Evolutionary conservation across 2,797 vertebrate genomes (phyloP), one percentile per base, ranked within the genome.

Genomic region (Nyctalus aviator): DNA sequence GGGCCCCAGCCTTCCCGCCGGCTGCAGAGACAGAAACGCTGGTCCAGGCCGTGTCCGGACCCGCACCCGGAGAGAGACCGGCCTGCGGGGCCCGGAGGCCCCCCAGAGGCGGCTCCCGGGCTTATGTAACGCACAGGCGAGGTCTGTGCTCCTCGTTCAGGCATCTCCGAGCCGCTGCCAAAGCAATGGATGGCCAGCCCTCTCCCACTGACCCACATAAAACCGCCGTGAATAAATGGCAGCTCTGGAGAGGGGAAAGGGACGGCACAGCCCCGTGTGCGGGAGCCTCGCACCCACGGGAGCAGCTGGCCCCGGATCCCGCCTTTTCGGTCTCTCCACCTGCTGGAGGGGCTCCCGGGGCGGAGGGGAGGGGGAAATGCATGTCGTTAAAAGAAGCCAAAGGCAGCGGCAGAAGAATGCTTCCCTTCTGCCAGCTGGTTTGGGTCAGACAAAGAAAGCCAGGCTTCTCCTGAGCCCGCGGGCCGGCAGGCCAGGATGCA

Each of bases 21-120:
- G 94, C 96, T 92, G 75, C 46, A 48, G 94, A 69, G 71, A 68
- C 5, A 66, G 95, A 72, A 96, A 96, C 97, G 96, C 97, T 96
- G 96, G 92, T 0, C 69, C 44, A 96, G 96, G 97, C 66, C 97
- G 86, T 97, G 98, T 96, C 96, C 96, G 37, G 4, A 41, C 44
- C 44, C 44, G 44, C 44, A 37, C 37, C 37, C 37, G 6, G 37
- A 41, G 37, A 41, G 37, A 41, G 37, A 41, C 44, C 44, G 44
- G 44, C 97, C 97, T 71, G 62, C 66, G 21, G 88, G 21, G 88
- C 95, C 96, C 97, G 98, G 97, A 98, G 48, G 48, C 14, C 48
- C 17, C 48, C 48, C 48, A 4, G 48, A 4, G 48, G 46, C 46
- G 46, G 46, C 44, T 44, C 44, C 44, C 10, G 44, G 44, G 44